phyloP scores from a whole-genome alignment of 1,140 invertebrate species.

The Magallana ariakensis region DNA sequence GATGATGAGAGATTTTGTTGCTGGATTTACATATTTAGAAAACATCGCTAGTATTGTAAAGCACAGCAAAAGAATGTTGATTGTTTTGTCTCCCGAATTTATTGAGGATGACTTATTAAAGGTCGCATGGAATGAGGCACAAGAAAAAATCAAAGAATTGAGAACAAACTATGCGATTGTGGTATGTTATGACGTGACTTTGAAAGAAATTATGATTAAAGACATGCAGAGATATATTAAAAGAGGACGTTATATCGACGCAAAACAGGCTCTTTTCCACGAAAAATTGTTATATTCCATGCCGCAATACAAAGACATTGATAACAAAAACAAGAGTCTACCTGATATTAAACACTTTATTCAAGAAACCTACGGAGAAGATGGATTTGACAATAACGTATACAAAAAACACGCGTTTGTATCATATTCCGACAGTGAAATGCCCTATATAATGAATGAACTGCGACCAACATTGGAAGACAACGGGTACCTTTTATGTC shows the following conservation, averaged over 20 bases:
- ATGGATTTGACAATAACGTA: background rate
- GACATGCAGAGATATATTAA: conserved; percentile 60
- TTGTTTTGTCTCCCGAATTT: conserved; percentile 62
- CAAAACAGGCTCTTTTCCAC: conserved; percentile 54
- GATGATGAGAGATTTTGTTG: conserved; percentile 64
- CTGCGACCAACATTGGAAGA: conserved; percentile 57
- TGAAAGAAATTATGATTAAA: conserved; percentile 57
- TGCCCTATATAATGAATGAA: conserved; percentile 58
- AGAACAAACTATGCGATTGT: conserved; percentile 64
- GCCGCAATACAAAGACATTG: conserved; percentile 35
- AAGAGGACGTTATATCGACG: conserved; percentile 59
- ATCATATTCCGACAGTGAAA: conserved; percentile 63
- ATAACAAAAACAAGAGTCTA: background rate
- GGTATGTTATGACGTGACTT: conserved; percentile 51
- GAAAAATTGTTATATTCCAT: conserved; percentile 62
- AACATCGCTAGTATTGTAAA: conserved; percentile 63
- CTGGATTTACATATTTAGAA: conserved; percentile 65
- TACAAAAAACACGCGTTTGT: conserved; percentile 58
- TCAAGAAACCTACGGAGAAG: conserved; percentile 45
- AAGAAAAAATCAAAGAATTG: conserved; percentile 64
- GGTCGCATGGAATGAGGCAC: conserved; percentile 62
- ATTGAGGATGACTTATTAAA: conserved; percentile 52
- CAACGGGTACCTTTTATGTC: conserved; percentile 58
- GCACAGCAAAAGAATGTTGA: conserved; percentile 65
- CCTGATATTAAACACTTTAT: conserved; percentile 44